Evolutionary conservation across 2,113 vertebrate genomes (phyloP).

Genomic region (Apus apus): DNA sequence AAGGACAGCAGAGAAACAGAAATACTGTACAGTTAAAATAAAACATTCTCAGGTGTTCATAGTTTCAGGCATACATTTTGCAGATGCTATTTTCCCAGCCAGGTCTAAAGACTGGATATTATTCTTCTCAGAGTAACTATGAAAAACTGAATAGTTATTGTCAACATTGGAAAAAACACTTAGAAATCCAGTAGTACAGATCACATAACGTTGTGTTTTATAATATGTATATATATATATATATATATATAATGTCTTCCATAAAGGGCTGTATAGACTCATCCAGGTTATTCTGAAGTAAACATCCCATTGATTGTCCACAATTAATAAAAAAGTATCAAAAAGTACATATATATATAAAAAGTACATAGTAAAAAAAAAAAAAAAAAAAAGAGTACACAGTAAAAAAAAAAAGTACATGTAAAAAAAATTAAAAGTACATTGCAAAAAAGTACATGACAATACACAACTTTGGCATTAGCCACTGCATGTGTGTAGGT

Average conservation of each 20-base stretch:
- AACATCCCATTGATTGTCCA: conserved; percentile 28
- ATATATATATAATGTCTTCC: conserved; percentile 1
- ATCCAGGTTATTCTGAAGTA: conserved; percentile 20
- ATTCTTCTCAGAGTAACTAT: background rate
- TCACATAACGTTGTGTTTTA: background rate
- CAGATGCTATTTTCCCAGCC: conserved; percentile 10
- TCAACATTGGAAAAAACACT: background rate
- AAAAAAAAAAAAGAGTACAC: too few species aligned
- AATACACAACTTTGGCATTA: background rate
- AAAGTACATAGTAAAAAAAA: too few species aligned
- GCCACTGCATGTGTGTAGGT: background rate
- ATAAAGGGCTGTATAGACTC: background rate
- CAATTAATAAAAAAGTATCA: too few species aligned
- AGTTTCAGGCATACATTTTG: conserved; percentile 11
- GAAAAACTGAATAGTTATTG: background rate
- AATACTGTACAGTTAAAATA: background rate
- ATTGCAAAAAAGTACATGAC: background rate
- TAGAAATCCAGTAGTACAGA: background rate
- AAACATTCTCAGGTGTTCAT: background rate
- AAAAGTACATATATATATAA: too few species aligned
- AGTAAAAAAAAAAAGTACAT: too few species aligned
- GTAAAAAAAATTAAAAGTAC: too few species aligned
- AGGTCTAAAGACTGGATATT: background rate
- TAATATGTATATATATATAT: too few species aligned
- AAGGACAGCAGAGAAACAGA: background rate